phyloP scores from a whole-genome alignment of 2,113 vertebrate species.

The Echinops telfairi region DNA sequence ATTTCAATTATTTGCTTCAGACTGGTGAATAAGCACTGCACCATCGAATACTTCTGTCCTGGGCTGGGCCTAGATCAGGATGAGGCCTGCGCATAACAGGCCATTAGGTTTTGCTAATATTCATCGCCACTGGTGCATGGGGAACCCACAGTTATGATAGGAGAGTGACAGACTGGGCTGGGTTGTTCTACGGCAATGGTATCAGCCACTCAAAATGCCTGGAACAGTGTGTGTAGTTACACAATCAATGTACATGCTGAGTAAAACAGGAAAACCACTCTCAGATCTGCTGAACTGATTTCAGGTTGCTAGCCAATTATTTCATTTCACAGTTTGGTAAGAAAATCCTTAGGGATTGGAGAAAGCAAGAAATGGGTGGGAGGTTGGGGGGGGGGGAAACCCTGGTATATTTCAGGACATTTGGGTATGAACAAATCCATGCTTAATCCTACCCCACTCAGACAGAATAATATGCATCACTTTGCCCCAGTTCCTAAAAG shows the following conservation, averaged over 20 bases:
- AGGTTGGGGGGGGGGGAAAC: not conserved
- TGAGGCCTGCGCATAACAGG: not conserved
- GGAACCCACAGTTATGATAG: conserved; percentile 32
- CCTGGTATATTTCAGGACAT: not conserved
- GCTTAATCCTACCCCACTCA: conserved; percentile 18
- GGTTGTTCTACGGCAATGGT: conserved; percentile 25
- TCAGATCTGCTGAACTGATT: conserved; percentile 61
- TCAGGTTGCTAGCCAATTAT: conserved; percentile 15
- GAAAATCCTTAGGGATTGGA: not conserved
- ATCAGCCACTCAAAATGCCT: conserved; percentile 50
- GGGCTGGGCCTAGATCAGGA: not conserved
- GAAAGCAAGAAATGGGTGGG: not conserved
- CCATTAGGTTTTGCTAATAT: conserved; percentile 43
- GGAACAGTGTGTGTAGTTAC: conserved; percentile 50
- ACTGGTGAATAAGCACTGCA: not conserved
- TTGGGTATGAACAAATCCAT: not conserved
- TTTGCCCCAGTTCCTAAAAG: not conserved
- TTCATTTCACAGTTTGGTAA: conserved; percentile 9
- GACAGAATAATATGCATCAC: conserved; percentile 5
- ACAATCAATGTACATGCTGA: conserved; percentile 52
- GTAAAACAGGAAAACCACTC: conserved; percentile 41
- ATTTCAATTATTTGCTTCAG: conserved; percentile 17
- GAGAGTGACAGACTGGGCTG: not conserved
- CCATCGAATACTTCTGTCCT: not conserved
- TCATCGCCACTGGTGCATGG: conserved; percentile 15